A percentile compares a stretch with the other conserved stretches of the same genome.
phyloP scores from a whole-genome alignment of 2,888 invertebrate genomes.

The Hanleya hanleyi region DNA sequence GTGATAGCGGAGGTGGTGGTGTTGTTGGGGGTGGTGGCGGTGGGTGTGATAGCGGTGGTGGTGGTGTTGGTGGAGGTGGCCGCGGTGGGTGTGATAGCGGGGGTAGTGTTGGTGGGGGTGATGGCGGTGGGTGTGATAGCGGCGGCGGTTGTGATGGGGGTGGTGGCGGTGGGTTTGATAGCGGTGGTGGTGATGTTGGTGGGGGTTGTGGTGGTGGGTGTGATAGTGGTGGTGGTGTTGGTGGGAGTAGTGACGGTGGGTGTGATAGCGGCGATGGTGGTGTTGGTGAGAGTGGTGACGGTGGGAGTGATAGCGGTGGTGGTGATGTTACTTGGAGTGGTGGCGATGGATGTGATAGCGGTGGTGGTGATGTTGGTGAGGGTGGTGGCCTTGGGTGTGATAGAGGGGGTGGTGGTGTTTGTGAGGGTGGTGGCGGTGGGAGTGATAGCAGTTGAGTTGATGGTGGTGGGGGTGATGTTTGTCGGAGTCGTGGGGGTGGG shows the following conservation, averaged over 20 bases:
- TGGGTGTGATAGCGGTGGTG: too few relatives aligned
- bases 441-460: neutral
- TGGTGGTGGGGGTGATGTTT: neutral
- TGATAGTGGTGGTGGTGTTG: neutral
- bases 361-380: neutral
- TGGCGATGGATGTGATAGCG: neutral
- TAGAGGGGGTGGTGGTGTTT: neutral
- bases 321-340: neutral
- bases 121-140: too few relatives aligned
- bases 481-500: neutral
- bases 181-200: neutral
- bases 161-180: too few relatives aligned
- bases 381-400: neutral
- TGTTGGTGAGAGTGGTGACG: neutral
- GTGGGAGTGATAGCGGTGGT: neutral
- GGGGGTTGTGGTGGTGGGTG: neutral
- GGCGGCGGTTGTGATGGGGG: too few relatives aligned
- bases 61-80: too few relatives aligned
- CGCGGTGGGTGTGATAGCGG: too few relatives aligned
- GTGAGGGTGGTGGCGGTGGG: neutral
- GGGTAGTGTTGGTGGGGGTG: too few relatives aligned
- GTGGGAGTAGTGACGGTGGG: neutral
- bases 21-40: too few relatives aligned
- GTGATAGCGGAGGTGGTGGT: too few relatives aligned
- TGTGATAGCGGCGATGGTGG: neutral